Percentiles rank a stretch among this genome's conserved stretches.
Conservation (phyloP, 2,797 vertebrate genomes). For the Macrochelys suwanniensis region DNA sequence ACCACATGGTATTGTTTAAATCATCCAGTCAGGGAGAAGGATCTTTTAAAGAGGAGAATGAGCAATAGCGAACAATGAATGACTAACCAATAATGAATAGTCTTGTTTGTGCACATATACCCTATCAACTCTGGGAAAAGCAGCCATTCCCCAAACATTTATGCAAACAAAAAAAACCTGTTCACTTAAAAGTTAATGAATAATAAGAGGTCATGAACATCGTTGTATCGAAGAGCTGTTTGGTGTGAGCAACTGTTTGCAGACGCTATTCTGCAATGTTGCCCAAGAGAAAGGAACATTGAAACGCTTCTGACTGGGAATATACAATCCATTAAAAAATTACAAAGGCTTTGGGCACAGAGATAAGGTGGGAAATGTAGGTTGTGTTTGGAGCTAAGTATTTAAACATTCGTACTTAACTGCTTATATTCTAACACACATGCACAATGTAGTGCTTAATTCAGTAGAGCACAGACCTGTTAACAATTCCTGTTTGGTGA, state of each 20-base stretch:
- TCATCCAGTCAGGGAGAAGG: conserved; percentile 3
- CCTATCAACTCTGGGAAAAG: conserved; percentile 58
- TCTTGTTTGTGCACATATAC: conserved; percentile 53
- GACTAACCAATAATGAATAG: conserved; percentile 45
- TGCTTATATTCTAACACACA: neutral
- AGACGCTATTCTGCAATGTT: neutral
- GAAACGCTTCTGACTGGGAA: neutral
- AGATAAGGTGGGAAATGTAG: neutral
- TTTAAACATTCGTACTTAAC: neutral
- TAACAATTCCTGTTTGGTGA: accelerated
- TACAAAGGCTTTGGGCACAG: neutral
- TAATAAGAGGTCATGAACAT: conserved; percentile 51
- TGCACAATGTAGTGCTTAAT: accelerated
- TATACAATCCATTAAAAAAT: neutral
- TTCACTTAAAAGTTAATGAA: conserved; percentile 35
- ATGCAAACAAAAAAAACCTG: conserved; percentile 24
- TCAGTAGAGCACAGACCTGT: neutral
- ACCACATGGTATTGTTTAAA: neutral
- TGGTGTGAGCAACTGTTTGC: neutral
- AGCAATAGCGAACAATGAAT: conserved; percentile 36
- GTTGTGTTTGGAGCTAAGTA: neutral
- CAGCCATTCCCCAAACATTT: conserved; percentile 35
- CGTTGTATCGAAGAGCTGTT: conserved; percentile 43
- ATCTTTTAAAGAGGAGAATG: conserved; percentile 36
- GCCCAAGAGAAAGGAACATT: neutral